These are phyloP conservation scores for Dendrolimus kikuchii DNA, from an alignment of 1,140 invertebrate genomes.

Conservation along the genomic window DNA sequence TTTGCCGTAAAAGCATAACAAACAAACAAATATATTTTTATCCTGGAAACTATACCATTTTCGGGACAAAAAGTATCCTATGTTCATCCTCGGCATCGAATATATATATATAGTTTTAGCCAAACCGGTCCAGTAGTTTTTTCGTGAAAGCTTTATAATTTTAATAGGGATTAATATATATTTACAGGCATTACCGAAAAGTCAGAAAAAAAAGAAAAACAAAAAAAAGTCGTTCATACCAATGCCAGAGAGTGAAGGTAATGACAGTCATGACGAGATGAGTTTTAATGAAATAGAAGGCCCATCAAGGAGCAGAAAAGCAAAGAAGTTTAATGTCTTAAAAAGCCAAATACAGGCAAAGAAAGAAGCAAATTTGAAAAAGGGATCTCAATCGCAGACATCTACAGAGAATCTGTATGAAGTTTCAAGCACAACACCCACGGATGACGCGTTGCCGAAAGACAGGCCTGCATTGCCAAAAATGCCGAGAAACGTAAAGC, in stretches of 20 bases:
- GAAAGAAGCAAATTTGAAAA: conserved; percentile 59
- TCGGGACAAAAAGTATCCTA: too few species aligned
- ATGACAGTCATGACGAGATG: conserved; percentile 64
- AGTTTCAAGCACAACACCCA: conserved; percentile 64
- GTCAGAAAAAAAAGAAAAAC: conserved; percentile 70
- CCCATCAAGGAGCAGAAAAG: conserved; percentile 53
- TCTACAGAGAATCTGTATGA: conserved; percentile 65
- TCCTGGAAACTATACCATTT: too few species aligned
- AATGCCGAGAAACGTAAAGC: conserved; percentile 52
- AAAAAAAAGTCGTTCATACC: conserved; percentile 64
- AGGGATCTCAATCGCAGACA: conserved; percentile 61
- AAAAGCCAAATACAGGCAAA: conserved; percentile 66
- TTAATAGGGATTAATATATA: neutral
- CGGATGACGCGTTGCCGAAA: conserved; percentile 52
- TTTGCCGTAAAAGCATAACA: too few species aligned
- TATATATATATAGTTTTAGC: too few species aligned
- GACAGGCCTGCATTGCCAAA: conserved; percentile 55
- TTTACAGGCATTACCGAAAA: conserved; percentile 54
- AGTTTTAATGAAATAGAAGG: conserved; percentile 68
- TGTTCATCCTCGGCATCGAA: too few species aligned
- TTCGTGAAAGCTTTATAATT: too few species aligned
- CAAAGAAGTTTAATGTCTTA: conserved; percentile 64
- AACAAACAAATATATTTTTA: too few species aligned
- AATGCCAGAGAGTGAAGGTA: conserved; percentile 63
- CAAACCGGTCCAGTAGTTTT: too few species aligned